Evolutionary conservation across 37 sponge, comb jelly and placozoan species (phyloP), one percentile per base, ranked within the genome.

Genomic region (Beroe forskalii): DNA sequence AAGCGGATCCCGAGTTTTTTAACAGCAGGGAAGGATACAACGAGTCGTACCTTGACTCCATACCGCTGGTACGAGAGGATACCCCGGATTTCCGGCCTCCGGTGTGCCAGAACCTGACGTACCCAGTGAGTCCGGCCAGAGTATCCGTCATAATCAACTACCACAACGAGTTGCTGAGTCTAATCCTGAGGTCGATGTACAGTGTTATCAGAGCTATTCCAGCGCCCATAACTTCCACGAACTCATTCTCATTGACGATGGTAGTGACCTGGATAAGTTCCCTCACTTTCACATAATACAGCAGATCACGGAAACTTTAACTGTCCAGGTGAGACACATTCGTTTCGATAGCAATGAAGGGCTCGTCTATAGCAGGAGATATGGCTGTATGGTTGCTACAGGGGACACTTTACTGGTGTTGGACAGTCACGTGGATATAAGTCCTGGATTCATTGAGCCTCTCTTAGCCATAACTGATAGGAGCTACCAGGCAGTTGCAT

Each of bases 111-210:
- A 80, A 43, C 27, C 1, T 14, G 55, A 44, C 48, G 17, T 80
- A 80, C 55, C 28, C 23, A 27, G 42, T 6, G 30, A 80, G 86
- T 43, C 14, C 8, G 22, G 35, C 86, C 1, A 22, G 3, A 12
- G 86, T 80, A n/a, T 80, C 86, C 0, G 86, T 80, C 17, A 80
- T 80, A n/a, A 80, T 80, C 55, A 80, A 80, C 86, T 80, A 80
- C 22, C 86, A 80, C 55, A 80, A 80, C 55, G 86, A 80, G 30
- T 25, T 80, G 30, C 22, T 80, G 28, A 42, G 48, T 0, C 86
- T 80, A 4, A 1, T 80, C 20, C 48, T 80, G 30, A 3, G 86
- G 4, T 41, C 86, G 2, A 3, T 80, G 44, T 80, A 80, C 86
- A 80, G 30, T 41, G 86, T 80, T 0, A 6, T 80, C 27, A 14